These are phyloP conservation scores for Heterodera filipjevi DNA, from an alignment of 2,888 invertebrate genomes.

Conservation along the genomic window DNA sequence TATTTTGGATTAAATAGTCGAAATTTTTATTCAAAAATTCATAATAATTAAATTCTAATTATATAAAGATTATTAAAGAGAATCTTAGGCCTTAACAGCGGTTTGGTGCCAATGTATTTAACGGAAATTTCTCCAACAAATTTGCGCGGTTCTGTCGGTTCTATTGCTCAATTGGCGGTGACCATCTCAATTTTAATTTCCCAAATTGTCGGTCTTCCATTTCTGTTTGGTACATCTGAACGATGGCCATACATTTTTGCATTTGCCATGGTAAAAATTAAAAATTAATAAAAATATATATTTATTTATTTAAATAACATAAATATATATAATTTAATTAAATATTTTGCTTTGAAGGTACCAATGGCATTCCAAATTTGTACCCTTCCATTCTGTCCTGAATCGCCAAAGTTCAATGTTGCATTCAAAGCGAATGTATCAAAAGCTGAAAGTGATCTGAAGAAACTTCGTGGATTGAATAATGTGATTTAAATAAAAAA, in stretches of 20 bases:
- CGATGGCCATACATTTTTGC: conserved; percentile 56
- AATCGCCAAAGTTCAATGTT: conserved; percentile 79
- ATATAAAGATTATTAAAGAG: no score
- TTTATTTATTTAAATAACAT: conserved; percentile 45
- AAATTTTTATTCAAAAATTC: no score
- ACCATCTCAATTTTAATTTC: conserved; percentile 83
- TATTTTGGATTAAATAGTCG: no score
- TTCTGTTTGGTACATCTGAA: conserved; percentile 74
- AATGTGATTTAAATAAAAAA: no score
- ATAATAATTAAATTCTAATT: no score
- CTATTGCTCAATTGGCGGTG: conserved; percentile 84
- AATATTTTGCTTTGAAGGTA: conserved; percentile 62
- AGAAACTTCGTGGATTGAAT: conserved; percentile 78
- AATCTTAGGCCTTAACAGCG: conserved; percentile 82
- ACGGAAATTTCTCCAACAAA: conserved; percentile 84
- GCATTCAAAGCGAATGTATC: conserved; percentile 42
- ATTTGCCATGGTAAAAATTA: conserved; percentile 37
- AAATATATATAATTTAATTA: conserved; percentile 41
- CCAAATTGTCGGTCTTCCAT: conserved; percentile 77
- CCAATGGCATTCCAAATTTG: conserved; percentile 77
- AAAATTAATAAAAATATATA: background rate
- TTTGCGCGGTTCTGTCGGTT: conserved; percentile 82
- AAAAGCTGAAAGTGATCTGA: conserved; percentile 68
- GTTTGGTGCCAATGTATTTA: conserved; percentile 84
- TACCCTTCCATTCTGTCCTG: conserved; percentile 80